phyloP scores from a whole-genome alignment of 2,797 vertebrate genomes.

The Knipowitschia caucasica region DNA sequence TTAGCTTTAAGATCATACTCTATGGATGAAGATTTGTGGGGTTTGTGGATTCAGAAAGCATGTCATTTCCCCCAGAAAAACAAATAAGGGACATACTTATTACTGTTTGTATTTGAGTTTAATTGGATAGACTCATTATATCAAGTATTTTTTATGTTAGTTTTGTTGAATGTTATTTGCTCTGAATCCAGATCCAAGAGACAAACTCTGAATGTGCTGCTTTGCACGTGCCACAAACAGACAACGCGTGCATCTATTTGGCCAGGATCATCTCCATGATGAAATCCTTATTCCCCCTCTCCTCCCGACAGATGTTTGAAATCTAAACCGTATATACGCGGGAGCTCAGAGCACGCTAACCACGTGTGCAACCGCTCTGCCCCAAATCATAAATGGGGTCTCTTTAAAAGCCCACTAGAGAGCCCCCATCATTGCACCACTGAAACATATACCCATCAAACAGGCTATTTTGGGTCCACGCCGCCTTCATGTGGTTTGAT shows the following conservation, averaged over 20 bases:
- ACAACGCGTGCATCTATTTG: slow-evolving; percentile 34
- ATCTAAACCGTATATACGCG: slow-evolving; percentile 50
- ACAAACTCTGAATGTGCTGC: slow-evolving; percentile 38
- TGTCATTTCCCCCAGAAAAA: no score
- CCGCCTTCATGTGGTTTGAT: slow-evolving; percentile 74
- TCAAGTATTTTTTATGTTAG: no score
- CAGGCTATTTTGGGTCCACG: slow-evolving; percentile 62
- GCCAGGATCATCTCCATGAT: slow-evolving; percentile 36
- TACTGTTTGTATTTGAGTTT: no score
- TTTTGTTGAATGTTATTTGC: not conserved
- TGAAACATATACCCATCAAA: slow-evolving; percentile 72
- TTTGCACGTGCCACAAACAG: slow-evolving; percentile 40
- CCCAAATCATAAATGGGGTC: slow-evolving; percentile 60
- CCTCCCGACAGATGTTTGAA: slow-evolving; percentile 36
- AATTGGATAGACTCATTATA: no score
- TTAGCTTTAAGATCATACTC: no score
- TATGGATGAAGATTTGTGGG: no score
- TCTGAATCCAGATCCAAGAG: slow-evolving; percentile 41
- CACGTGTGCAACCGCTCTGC: slow-evolving; percentile 61
- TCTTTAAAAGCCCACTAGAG: slow-evolving; percentile 56
- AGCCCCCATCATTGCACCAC: slow-evolving; percentile 69
- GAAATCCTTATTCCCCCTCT: slow-evolving; percentile 16
- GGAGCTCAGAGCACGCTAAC: slow-evolving; percentile 51
- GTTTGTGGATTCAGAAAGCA: no score
- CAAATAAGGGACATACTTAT: no score